Conservation (phyloP, 2,888 invertebrate species). For the Ophion ellenae region DNA sequence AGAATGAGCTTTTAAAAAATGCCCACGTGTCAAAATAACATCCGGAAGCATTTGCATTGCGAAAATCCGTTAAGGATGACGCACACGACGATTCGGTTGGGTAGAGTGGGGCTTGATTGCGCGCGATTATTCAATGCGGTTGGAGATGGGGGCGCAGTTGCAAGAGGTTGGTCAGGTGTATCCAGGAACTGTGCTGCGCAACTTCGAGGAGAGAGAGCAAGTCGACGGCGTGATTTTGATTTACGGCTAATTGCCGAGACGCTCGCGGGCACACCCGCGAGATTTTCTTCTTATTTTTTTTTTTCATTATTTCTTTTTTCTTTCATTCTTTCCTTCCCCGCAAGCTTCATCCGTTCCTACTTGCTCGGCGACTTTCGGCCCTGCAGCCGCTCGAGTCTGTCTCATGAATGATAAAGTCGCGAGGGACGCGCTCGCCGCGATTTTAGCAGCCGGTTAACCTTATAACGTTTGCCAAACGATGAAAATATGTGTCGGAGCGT, state of each 20-base stretch:
- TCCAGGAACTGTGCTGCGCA: constrained; percentile 18
- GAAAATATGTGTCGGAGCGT: constrained; percentile 69
- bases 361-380: constrained; percentile 44
- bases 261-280: constrained; percentile 47
- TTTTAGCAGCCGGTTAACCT: constrained; percentile 42
- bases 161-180: constrained; percentile 40
- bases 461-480: constrained; percentile 62
- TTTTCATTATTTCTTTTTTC: too few species aligned
- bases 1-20: too few species aligned
- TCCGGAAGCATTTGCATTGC: too few species aligned
- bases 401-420: constrained; percentile 77
- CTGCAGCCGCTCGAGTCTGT: constrained; percentile 69
- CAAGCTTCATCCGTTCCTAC: constrained; percentile 32
- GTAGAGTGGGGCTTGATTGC: not conserved
- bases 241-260: constrained; percentile 76
- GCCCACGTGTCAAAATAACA: too few species aligned
- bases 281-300: constrained; percentile 1
- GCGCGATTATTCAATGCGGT: constrained; percentile 10
- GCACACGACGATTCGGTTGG: not conserved
- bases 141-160: constrained; percentile 15
- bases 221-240: constrained; percentile 76
- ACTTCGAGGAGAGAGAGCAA: constrained; percentile 6
- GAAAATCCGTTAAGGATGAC: not conserved
- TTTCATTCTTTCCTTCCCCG: not conserved
- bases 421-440: not conserved